Percentiles rank a stretch among this genome's conserved stretches.
Conservation (phyloP, 2,888 invertebrate genomes). For the Diplolepis rosae region DNA sequence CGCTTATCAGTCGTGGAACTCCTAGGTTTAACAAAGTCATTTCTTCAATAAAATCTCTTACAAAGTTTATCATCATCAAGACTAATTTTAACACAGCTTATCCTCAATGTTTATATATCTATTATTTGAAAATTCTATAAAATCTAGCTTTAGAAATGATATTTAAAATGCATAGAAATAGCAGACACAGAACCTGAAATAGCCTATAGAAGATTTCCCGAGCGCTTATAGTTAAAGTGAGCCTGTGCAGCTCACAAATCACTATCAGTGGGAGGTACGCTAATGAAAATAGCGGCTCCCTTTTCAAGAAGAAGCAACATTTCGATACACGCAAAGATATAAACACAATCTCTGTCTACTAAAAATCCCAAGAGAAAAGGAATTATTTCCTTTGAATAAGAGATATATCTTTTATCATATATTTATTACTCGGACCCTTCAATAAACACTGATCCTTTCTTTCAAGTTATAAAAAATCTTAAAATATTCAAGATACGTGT, state of each 20-base stretch:
- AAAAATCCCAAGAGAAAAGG: not conserved
- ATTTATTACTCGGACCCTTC: not conserved
- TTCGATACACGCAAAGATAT: slow-evolving; percentile 8
- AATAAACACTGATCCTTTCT: not conserved
- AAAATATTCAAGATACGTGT: too few species aligned
- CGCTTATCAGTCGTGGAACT: slow-evolving; percentile 19
- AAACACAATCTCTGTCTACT: slow-evolving; percentile 1
- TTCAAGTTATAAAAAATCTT: not conserved
- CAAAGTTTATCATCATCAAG: not conserved
- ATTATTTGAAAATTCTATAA: too few species aligned
- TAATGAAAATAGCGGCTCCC: slow-evolving; percentile 14
- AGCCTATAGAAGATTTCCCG: slow-evolving; percentile 1
- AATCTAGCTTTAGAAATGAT: not conserved
- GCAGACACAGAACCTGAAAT: not conserved
- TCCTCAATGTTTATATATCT: not conserved
- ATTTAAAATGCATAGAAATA: not conserved
- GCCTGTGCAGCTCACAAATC: slow-evolving; percentile 11
- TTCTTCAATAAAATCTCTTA: not conserved
- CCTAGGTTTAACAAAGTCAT: slow-evolving; percentile 9
- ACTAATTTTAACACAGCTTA: not conserved
- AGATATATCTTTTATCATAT: not conserved
- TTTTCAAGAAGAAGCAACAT: slow-evolving; percentile 2
- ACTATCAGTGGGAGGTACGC: slow-evolving; percentile 14
- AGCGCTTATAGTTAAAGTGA: slow-evolving; percentile 1
- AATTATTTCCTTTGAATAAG: slow-evolving; percentile 14